A percentile compares a stretch with the other conserved stretches of the same genome.
phyloP scores from a whole-genome alignment of 2,113 vertebrate genomes.

The Alligator mississippiensis region DNA sequence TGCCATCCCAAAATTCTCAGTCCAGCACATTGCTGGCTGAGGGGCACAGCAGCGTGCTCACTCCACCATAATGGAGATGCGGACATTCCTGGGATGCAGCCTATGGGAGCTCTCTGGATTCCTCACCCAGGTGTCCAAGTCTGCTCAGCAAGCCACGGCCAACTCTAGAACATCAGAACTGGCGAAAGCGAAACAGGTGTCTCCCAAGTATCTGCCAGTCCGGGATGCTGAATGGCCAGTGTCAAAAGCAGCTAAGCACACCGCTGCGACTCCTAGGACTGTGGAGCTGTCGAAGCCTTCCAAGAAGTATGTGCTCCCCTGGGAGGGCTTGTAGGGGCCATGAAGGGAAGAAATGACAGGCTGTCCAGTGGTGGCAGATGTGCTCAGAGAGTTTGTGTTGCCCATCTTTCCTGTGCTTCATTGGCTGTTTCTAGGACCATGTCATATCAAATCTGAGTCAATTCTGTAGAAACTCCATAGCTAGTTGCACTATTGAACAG shows the following conservation, averaged over 20 bases:
- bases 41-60: not conserved
- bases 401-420: not conserved
- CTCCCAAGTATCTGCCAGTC: not conserved
- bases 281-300: slow-evolving; percentile 60
- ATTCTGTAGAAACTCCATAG: not conserved
- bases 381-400: not conserved
- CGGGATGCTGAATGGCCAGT: slow-evolving; percentile 63
- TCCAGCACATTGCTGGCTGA: not conserved
- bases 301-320: slow-evolving; percentile 51
- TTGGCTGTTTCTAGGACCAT: not conserved
- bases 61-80: not conserved
- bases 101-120: not conserved
- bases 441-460: not conserved
- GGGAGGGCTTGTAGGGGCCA: not conserved
- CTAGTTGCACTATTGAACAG: not conserved
- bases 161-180: slow-evolving; percentile 57
- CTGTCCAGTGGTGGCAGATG: not conserved
- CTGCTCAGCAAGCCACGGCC: not conserved
- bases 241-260: slow-evolving; percentile 11
- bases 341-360: not conserved
- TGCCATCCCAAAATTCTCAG: not conserved
- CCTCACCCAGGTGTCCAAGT: slow-evolving; percentile 26
- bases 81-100: not conserved
- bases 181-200: slow-evolving; percentile 47
- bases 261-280: slow-evolving; percentile 47